These are phyloP conservation scores for Poecile montanus DNA, from an alignment of 2,797 vertebrate genomes.

Conservation along the genomic window DNA sequence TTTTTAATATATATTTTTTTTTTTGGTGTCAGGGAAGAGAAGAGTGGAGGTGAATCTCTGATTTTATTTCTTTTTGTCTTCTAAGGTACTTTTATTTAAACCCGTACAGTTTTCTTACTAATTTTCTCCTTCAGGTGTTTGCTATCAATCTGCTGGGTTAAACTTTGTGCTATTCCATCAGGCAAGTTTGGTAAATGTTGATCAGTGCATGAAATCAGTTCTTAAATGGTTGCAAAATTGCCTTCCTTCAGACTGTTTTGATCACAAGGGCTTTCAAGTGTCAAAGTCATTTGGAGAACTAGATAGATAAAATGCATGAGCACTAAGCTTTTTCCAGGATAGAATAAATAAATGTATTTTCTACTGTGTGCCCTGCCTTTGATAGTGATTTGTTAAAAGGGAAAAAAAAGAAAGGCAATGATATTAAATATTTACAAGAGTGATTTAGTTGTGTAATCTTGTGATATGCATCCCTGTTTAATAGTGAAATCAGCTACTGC, in stretches of 20 bases:
- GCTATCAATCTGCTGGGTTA: constrained; percentile 48
- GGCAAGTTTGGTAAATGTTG: constrained; percentile 70
- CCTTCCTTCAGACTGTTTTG: constrained; percentile 76
- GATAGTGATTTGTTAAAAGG: constrained; percentile 78
- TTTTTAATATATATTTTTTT: neutral
- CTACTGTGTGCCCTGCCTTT: constrained; percentile 73
- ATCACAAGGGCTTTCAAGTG: constrained; percentile 79
- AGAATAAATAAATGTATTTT: constrained; percentile 82
- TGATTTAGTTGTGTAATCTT: constrained; percentile 80
- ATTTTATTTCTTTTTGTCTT: constrained; percentile 27
- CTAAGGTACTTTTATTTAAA: constrained; percentile 46
- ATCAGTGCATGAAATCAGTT: constrained; percentile 74
- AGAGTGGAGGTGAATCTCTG: neutral
- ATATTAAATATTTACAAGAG: constrained; percentile 83
- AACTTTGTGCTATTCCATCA: constrained; percentile 54
- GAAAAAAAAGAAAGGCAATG: constrained; percentile 69
- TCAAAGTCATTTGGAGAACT: constrained; percentile 80
- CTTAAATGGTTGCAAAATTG: constrained; percentile 77
- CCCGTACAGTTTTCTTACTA: constrained; percentile 16
- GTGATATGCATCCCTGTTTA: constrained; percentile 71
- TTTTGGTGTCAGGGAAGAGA: neutral
- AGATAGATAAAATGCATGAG: constrained; percentile 79
- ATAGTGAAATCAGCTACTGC: constrained; percentile 77
- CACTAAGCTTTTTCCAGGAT: constrained; percentile 71
- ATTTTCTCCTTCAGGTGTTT: constrained; percentile 62